Conservation (phyloP, 2,797 vertebrate genomes). For the Amphiprion clarkii region DNA sequence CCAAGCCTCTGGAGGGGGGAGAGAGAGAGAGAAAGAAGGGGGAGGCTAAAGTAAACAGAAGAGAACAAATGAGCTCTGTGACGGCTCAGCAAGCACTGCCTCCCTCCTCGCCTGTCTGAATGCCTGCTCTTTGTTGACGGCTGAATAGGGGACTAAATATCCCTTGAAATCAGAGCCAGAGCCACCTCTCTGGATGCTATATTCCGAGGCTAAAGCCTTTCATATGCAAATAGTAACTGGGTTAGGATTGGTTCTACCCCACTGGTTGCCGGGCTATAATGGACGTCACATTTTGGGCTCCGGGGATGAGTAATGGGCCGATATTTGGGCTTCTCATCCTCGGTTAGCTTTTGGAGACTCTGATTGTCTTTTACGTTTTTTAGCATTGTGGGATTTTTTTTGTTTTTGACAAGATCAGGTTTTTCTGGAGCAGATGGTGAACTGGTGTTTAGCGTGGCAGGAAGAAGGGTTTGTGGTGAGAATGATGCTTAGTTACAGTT, state of each 20-base stretch:
- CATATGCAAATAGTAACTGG: slow-evolving; percentile 86
- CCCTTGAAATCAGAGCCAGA: slow-evolving; percentile 84
- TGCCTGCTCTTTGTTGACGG: slow-evolving; percentile 85
- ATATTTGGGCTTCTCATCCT: slow-evolving; percentile 79
- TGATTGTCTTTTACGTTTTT: slow-evolving; percentile 55
- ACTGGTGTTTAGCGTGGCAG: slow-evolving; percentile 82
- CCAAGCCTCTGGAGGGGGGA: slow-evolving; percentile 78
- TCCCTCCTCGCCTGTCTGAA: slow-evolving; percentile 79
- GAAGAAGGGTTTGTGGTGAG: slow-evolving; percentile 80
- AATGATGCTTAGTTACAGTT: slow-evolving; percentile 83
- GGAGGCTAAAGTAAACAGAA: slow-evolving; percentile 88
- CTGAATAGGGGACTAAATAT: slow-evolving; percentile 90
- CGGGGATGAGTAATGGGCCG: slow-evolving; percentile 84
- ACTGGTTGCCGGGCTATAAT: slow-evolving; percentile 71
- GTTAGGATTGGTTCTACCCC: slow-evolving; percentile 79
- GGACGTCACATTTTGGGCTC: slow-evolving; percentile 79
- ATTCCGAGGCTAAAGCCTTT: slow-evolving; percentile 83
- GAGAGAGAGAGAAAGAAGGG: slow-evolving; percentile 58
- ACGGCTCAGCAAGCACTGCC: slow-evolving; percentile 79
- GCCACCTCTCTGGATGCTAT: slow-evolving; percentile 80
- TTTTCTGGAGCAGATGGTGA: slow-evolving; percentile 87
- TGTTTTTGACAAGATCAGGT: slow-evolving; percentile 60
- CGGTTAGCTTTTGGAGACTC: slow-evolving; percentile 61
- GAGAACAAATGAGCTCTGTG: slow-evolving; percentile 89
- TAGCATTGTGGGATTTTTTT: slow-evolving; percentile 58